Base-by-base conservation (phyloP, 1,140 invertebrate genomes). In the Hesperophylax magnus region DNA sequence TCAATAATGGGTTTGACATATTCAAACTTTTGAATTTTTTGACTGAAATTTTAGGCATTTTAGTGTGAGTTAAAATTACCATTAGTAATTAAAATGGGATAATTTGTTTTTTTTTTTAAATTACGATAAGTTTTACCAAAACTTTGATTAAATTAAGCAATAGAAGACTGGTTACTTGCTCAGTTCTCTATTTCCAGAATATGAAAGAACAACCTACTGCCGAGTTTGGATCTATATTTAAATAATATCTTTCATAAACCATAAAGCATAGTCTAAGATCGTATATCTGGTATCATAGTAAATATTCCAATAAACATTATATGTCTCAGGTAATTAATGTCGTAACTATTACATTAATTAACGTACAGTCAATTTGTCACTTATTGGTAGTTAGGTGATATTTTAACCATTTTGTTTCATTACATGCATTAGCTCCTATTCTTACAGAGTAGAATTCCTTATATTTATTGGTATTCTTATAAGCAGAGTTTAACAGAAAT, bases 21-120 rank as follows among this genome's bases (percentile, higher is more conserved):
- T 76, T 79, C 82, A 83, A 83, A 83, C 79, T 79, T 39, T 79
- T 77, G 22, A 83, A 74, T 83, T 79, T 74, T 83, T 75, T 83
- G 82, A 83, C 82, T 83, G 82, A 83, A 81, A 56, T 60, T 54
- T 82, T 72, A 77, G 78, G 75, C 63, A 63, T 80, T 78, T 83
- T 81, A 81, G 69, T 69, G 67, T 80, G 61, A 53, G 63, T 56
- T 82, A 74, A 31, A 65, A 39, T 53, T 81, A 74, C 67, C 31
- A 56, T 52, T 80, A 31, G 11, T 47, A 69, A 58, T 58, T 17
- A 65, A 47, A 65, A 31, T 63, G 34, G 65, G 31, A 69, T 34
- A 69, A 69, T 1, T 20, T 24, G 9, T 22, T 22, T 20, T 27
- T 63, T 22, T 22, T 20, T 27, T 27, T 3, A 22, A 63, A 63